These are phyloP conservation scores for Ahaetulla prasina DNA, from an alignment of 2,113 vertebrate species.

Conservation along the genomic window DNA sequence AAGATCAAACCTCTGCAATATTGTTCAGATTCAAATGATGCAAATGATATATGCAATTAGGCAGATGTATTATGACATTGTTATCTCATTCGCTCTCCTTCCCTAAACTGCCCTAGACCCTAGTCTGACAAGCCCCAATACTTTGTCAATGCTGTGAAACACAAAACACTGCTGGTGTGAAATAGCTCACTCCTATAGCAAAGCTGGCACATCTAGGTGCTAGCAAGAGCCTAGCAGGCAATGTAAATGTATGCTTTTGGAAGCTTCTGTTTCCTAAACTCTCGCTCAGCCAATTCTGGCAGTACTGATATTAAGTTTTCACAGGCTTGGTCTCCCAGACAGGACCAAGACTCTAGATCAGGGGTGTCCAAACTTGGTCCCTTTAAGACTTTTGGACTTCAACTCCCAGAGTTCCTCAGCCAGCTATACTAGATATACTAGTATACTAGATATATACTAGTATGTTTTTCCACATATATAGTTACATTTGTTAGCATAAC, in stretches of 20 bases:
- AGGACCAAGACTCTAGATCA: not conserved
- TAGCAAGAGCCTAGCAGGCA: not conserved
- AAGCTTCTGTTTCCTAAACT: not conserved
- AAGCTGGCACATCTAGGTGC: not conserved
- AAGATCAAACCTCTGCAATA: not conserved
- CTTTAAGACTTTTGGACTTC: no score
- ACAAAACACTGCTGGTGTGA: not conserved
- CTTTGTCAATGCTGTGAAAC: not conserved
- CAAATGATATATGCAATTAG: not conserved
- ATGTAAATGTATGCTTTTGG: not conserved
- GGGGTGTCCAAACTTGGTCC: no score
- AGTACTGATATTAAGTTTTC: not conserved
- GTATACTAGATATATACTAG: not conserved
- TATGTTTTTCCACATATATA: not conserved
- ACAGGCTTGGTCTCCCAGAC: not conserved
- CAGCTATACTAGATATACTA: no score
- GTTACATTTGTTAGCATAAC: not conserved
- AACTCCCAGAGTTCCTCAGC: no score
- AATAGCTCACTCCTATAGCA: not conserved
- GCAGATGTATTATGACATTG: not conserved
- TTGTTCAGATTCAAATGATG: not conserved
- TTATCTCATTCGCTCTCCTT: not conserved
- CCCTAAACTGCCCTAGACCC: not conserved
- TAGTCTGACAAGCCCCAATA: not conserved
- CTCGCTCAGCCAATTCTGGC: not conserved